These are phyloP conservation scores for Cenopis cana DNA, from an alignment of 2,888 invertebrate species.

Conservation along the genomic window DNA sequence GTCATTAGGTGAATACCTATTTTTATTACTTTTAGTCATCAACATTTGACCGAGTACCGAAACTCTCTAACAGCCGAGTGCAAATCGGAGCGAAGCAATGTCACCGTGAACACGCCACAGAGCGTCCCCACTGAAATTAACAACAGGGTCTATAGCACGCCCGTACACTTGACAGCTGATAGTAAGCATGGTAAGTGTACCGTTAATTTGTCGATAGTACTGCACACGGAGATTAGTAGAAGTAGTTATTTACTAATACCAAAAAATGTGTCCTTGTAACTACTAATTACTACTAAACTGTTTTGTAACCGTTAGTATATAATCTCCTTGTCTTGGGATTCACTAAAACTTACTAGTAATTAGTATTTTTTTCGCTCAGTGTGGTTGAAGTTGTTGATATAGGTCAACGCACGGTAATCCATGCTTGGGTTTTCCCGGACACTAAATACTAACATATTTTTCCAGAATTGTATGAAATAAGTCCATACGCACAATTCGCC, in stretches of 20 bases:
- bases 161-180: slow-evolving; percentile 76
- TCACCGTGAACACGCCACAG: slow-evolving; percentile 71
- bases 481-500: slow-evolving; percentile 82
- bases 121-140: slow-evolving; percentile 68
- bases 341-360: too few relatives aligned
- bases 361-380: too few relatives aligned
- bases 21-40: slow-evolving; percentile 59
- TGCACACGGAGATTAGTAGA: too few relatives aligned
- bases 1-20: too few relatives aligned
- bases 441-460: slow-evolving; percentile 38
- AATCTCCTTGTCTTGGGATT: too few relatives aligned
- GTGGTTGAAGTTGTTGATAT: neutral
- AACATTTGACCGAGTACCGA: slow-evolving; percentile 72
- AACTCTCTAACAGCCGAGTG: slow-evolving; percentile 77
- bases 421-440: too few relatives aligned
- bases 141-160: slow-evolving; percentile 78
- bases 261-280: too few relatives aligned
- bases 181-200: slow-evolving; percentile 70
- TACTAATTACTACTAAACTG: too few relatives aligned
- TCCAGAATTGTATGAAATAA: slow-evolving; percentile 81
- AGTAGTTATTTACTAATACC: too few relatives aligned
- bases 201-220: neutral
- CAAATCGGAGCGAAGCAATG: slow-evolving; percentile 76
- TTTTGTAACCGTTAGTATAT: too few relatives aligned
- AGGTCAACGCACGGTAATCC: neutral